Percentiles rank a stretch among this genome's conserved stretches.
Evolutionary conservation across 2,888 invertebrate species (phyloP).

Genomic region (Ichneumoninae sp.): DNA sequence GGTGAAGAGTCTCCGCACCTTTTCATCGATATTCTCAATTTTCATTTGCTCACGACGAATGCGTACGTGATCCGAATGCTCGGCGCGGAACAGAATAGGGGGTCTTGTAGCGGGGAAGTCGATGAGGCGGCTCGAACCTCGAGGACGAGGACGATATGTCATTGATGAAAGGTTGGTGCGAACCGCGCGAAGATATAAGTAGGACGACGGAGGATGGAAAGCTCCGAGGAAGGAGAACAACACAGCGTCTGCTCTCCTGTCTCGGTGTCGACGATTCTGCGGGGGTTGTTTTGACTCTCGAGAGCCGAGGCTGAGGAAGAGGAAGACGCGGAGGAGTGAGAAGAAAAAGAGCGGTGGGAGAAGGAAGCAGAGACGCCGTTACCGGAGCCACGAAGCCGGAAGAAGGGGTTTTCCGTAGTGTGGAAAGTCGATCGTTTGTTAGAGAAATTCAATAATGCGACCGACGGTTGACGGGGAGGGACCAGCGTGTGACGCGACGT

Average conservation of each 20-base stretch:
- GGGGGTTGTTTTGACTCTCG: conserved; percentile 15
- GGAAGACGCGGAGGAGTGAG: conserved; percentile 11
- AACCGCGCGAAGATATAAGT: conserved; percentile 30
- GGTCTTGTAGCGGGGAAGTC: conserved; percentile 38
- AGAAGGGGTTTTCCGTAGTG: conserved; percentile 51
- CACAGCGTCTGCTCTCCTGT: conserved; percentile 27
- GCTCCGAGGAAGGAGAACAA: conserved; percentile 29
- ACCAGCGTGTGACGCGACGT: conserved; percentile 57
- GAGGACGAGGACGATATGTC: conserved; percentile 63
- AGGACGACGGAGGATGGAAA: conserved; percentile 23
- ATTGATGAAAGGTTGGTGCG: conserved; percentile 65
- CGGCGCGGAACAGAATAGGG: conserved; percentile 15
- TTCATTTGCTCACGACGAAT: conserved; percentile 73
- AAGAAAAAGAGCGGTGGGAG: conserved; percentile 37
- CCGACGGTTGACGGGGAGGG: conserved; percentile 72
- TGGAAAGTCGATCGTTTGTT: conserved; percentile 76
- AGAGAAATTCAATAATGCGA: conserved; percentile 79
- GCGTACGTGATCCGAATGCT: conserved; percentile 75
- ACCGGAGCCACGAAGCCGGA: conserved; percentile 51
- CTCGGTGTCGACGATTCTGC: conserved; percentile 35
- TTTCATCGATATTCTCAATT: conserved; percentile 73
- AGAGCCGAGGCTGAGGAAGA: not conserved
- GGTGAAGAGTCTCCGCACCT: conserved; percentile 15
- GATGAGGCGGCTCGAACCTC: conserved; percentile 64
- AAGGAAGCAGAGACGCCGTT: conserved; percentile 51